These are phyloP conservation scores for Papilio polyxenes DNA, from an alignment of 1,140 invertebrate genomes.

Conservation along the genomic window DNA sequence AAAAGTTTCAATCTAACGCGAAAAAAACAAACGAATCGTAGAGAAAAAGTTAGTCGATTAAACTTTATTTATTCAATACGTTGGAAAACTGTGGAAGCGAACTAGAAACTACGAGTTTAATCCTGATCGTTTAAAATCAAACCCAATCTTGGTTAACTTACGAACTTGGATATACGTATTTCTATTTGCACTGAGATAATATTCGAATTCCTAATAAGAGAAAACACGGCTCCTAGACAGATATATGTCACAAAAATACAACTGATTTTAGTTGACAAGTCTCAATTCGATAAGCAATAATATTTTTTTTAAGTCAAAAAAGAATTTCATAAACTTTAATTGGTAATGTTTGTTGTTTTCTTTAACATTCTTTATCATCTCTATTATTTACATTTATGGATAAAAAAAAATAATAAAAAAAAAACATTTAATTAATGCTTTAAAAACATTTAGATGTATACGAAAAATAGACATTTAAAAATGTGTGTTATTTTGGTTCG, in stretches of 20 bases:
- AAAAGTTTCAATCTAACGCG: constrained; percentile 13
- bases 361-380: too few relatives aligned
- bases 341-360: too few relatives aligned
- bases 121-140: constrained; percentile 31
- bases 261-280: too few relatives aligned
- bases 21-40: neutral
- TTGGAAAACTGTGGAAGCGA: neutral
- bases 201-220: constrained; percentile 7
- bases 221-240: neutral
- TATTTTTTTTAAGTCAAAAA: too few relatives aligned
- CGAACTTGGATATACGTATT: neutral
- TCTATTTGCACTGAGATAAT: neutral
- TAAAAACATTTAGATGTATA: neutral
- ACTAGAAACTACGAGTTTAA: constrained; percentile 16
- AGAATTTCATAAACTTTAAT: too few relatives aligned
- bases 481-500: neutral
- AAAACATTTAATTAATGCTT: neutral
- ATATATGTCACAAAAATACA: neutral
- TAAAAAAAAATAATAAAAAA: neutral
- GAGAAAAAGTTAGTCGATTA: constrained; percentile 27
- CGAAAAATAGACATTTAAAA: neutral
- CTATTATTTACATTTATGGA: too few relatives aligned
- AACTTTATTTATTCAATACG: constrained; percentile 36
- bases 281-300: too few relatives aligned
- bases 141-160: constrained; percentile 8